phyloP scores from a whole-genome alignment of 1,140 invertebrate genomes.

The Ceratosolen solmsi region DNA sequence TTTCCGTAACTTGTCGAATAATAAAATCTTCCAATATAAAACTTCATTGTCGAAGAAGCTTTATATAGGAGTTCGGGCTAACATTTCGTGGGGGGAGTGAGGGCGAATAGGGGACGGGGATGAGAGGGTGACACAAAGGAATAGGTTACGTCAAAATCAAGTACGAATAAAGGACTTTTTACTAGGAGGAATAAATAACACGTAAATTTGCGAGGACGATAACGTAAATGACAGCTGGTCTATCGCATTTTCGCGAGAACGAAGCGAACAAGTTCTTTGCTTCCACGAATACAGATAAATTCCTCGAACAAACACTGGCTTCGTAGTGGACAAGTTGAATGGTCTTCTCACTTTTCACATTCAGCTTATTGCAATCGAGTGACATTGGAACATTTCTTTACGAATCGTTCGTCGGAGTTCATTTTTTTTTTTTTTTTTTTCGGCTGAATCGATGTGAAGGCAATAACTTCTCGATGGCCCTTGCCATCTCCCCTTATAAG shows the following conservation, averaged over 20 bases:
- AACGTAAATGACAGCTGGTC: background rate
- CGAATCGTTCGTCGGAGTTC: background rate
- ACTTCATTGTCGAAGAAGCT: no score
- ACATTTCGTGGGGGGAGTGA: no score
- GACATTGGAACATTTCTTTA: no score
- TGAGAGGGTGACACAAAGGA: no score
- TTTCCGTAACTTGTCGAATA: background rate
- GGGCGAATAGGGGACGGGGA: background rate
- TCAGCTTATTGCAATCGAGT: no score
- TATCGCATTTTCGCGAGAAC: conserved; percentile 2
- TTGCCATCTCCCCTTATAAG: background rate
- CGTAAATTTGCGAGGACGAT: background rate
- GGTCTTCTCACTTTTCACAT: background rate
- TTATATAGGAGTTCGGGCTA: no score
- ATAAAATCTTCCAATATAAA: background rate
- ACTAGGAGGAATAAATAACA: conserved; percentile 35
- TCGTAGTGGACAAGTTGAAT: background rate
- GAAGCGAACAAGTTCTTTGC: background rate
- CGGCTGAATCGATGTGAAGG: background rate
- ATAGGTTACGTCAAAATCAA: no score
- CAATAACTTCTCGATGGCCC: background rate
- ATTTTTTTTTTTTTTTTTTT: background rate
- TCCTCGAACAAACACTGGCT: background rate
- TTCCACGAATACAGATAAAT: conserved; percentile 2
- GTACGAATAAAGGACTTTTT: conserved; percentile 33